Evolutionary conservation across 2,797 vertebrate genomes (phyloP), one percentile per base, ranked within the genome.

Genomic region (Cetoscarus ocellatus): DNA sequence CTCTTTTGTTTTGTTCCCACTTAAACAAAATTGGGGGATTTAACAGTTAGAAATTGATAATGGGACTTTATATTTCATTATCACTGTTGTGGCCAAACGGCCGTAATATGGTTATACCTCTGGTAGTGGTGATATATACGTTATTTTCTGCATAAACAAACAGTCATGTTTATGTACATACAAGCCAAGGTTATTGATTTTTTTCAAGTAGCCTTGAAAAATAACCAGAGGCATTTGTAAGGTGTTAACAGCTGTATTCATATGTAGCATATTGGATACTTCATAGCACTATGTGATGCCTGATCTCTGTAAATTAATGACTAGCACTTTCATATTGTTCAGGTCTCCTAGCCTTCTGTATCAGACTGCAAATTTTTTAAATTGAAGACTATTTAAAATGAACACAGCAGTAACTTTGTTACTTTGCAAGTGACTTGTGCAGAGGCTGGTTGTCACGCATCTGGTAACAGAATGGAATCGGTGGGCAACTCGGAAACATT

Each of bases 241-340:
- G 93, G 94, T 94, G 93, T 95, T 92, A 90, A 90, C 89, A 91
- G 91, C 90, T 94, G 97, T 97, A 96, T 98, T 98, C 96, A 96
- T 97, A 96, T 97, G 96, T 99, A 98, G 97, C 97, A 96, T 97
- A 97, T 96, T 94, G 96, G 95, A 98, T 98, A 96, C 97, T 96
- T 96, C 95, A 96, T 97, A 97, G 97, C 95, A 97, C 97, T 98
- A 98, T 96, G 96, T 96, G 95, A 97, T 96, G 93, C 94, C 95
- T 95, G 93, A 95, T 96, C 96, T 97, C 97, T 99, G 97, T 98
- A 98, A 97, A 98, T 97, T 95, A 96, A 96, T 93, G 88, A 96
- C 97, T 97, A 97, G 97, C 97, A 99, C 97, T 99, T 99, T 99
- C 97, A 97, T 99, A 98, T 97, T 97, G 96, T 97, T 98, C 95